phyloP scores from a whole-genome alignment of 2,113 vertebrate species.

The Fregata magnificens region DNA sequence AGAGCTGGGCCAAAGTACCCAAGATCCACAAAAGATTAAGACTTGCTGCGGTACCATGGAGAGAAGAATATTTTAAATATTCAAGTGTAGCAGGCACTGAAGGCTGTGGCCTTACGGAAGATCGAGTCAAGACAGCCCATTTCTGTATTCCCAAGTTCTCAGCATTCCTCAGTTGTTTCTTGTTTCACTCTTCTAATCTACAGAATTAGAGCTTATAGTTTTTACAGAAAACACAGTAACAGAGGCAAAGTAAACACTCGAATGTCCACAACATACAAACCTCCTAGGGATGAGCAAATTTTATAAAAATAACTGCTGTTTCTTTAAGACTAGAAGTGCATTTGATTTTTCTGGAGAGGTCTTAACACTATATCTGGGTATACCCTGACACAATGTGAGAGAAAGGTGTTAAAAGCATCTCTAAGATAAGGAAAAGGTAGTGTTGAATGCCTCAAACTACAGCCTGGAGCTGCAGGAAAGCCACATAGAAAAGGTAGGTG shows the following conservation, averaged over 20 bases:
- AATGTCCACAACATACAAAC: not conserved
- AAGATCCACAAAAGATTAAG: not conserved
- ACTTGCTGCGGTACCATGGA: accelerated
- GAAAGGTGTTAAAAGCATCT: not conserved
- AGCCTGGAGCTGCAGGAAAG: not conserved
- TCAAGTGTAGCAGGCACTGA: not conserved
- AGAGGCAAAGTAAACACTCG: not conserved
- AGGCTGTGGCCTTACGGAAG: accelerated
- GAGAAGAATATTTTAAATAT: not conserved
- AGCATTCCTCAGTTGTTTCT: not conserved
- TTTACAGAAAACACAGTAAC: not conserved
- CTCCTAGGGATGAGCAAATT: not conserved
- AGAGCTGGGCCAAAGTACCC: not conserved
- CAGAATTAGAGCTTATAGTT: not conserved
- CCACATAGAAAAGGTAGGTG: not conserved
- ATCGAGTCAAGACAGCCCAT: not conserved
- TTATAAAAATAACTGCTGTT: not conserved
- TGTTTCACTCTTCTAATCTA: not conserved
- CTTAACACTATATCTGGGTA: not conserved
- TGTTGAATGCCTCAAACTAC: not conserved
- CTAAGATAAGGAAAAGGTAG: not conserved
- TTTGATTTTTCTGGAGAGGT: not conserved
- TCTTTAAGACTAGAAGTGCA: not conserved
- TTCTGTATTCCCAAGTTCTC: not conserved
- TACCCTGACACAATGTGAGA: not conserved